Base-by-base conservation (phyloP, 2,113 vertebrate genomes). In the Rhynchopsitta pachyrhyncha region DNA sequence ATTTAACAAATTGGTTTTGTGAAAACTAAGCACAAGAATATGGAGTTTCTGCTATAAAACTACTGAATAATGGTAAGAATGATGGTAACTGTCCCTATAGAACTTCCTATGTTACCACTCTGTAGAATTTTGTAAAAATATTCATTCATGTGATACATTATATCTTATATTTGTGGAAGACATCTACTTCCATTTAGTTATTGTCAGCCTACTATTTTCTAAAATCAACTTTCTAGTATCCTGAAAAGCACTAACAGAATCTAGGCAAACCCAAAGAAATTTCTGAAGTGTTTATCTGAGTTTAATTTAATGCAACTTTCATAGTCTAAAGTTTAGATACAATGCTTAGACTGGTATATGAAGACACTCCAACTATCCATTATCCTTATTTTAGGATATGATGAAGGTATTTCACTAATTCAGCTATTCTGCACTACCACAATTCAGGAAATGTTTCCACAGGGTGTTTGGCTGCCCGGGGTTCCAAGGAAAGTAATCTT, bases 21-120 rank as follows among this genome's bases (percentile, higher is more conserved):
- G 39, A 39, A 46, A 37, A 39, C 22, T 52, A 67, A 39, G 17
- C 9, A 50, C 25, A 88, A 74, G 35, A 67, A 82, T 37, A 50
- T 37, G 19, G 37, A 68, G 5, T 2, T 75, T 74, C 27, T 82
- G 44, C 23, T 23, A 37, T 14, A 31, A 50, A 44, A 74, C 17
- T 67, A 33, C 25, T 64, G 24, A 63, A 47, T 55, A 23, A 62
- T 0, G 0, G 27, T 78, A 69, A 35, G 41, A 71, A 55, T 47
- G 11, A 52, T 0, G 0, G 13, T 52, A 60, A 35, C 16, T 20
- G 33, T 63, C 41, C 18, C 41, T 19, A 11, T 9, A 55, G 47
- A 47, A 55, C 15, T 55, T 80, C 3, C 23, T 39, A 47, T 3
- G 13, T n/a, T n/a, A 41, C 47, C 39, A 6, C 4, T 37, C 74